These are phyloP conservation scores for Muscicapa adusta DNA, from an alignment of 2,113 vertebrate genomes.

Conservation along the genomic window DNA sequence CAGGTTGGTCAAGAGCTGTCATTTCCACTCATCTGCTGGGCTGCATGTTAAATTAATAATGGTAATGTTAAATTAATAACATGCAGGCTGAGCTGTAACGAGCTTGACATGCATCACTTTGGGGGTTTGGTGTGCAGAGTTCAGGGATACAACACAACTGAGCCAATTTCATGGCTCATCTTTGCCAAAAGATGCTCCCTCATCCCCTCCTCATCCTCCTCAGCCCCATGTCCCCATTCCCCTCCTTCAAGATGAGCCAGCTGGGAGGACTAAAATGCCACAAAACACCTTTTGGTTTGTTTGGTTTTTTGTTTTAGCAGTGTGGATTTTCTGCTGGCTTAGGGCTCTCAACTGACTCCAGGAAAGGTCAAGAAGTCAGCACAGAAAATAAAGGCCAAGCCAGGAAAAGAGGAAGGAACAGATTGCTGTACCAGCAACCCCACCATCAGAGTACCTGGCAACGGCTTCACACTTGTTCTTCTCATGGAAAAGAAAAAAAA, in stretches of 20 bases:
- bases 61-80: not conserved
- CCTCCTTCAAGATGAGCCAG: not conserved
- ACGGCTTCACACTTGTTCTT: slow-evolving; percentile 26
- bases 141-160: not conserved
- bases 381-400: not conserved
- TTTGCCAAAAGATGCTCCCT: not conserved
- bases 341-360: not conserved
- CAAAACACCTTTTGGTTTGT: not conserved
- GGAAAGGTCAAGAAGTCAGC: not conserved
- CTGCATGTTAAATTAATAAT: not conserved
- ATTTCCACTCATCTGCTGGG: not conserved
- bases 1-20: not conserved
- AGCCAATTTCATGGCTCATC: not conserved
- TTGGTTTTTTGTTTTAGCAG: not conserved
- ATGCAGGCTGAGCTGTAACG: not conserved
- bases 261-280: not conserved
- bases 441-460: not conserved
- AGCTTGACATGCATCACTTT: not conserved
- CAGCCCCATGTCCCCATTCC: not conserved
- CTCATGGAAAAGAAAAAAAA: not conserved
- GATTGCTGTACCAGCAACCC: not conserved
- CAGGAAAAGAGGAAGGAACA: not conserved
- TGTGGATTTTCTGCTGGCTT: not conserved
- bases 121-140: not conserved
- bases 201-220: not conserved